Base-by-base conservation (phyloP, 2,113 vertebrate genomes). In the Calypte anna region DNA sequence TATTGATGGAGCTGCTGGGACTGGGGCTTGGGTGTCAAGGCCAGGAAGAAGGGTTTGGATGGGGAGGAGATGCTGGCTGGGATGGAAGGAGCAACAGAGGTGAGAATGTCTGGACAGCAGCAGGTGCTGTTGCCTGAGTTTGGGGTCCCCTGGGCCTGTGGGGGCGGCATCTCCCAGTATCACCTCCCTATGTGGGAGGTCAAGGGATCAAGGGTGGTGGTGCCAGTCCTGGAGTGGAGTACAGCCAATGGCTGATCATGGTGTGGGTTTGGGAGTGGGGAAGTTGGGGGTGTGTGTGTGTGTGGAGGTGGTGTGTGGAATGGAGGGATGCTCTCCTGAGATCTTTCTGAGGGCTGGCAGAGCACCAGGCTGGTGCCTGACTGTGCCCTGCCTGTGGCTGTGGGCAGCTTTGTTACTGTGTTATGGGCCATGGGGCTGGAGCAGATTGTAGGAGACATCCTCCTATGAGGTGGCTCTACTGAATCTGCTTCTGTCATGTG, bases 1-100 rank as follows among this genome's bases (percentile, higher is more conserved):
- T 97, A 91, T 90, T 97, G 96, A 97, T 97, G 69, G 95, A 72
- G 64, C 86, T 90, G 76, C 78, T 5, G 14, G 62, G 79, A n/a
- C 77, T 94, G 76, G 68, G 79, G 55, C 88, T 94, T 14, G 46
- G 54, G 19, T 81, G n/a, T 64, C 5, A 9, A 88, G 38, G 51
- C 48, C 75, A 53, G 40, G 18, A 44, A 90, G 88, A 83, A 48
- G 28, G 43, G 2, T 67, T 86, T 88, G 55, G 24, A 3, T 33
- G 36, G 23, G 66, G 68, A 90, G n/a, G 33, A 70, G 44, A 38
- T 1, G 1, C 30, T 68, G 76, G 25, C 63, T 3, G 3, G 38
- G 48, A 31, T 78, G 57, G 48, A 68, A 80, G 38, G 38, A 81
- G 31, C 27, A 63, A 25, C 2, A 4, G 30, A 46, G 7, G 4